Conservation (phyloP, 2,113 vertebrate species). For the Solenodon paradoxus region DNA sequence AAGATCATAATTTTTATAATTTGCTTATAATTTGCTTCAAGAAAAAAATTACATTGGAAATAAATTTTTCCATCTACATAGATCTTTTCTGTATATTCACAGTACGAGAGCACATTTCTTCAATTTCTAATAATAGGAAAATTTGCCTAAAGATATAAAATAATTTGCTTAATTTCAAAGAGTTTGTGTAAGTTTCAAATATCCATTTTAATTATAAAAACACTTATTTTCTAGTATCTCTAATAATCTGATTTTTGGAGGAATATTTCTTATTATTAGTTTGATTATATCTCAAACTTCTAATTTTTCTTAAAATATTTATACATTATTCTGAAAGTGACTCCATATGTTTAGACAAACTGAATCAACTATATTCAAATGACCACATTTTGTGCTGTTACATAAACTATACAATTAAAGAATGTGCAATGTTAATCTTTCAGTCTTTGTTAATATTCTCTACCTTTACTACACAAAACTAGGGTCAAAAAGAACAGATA, state of each 20-base stretch:
- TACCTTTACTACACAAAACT: neutral
- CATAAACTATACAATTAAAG: neutral
- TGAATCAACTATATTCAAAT: neutral
- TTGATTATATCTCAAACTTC: neutral
- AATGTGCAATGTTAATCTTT: neutral
- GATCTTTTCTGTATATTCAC: neutral
- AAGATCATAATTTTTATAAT: neutral
- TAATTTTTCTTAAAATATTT: neutral
- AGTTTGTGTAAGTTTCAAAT: neutral
- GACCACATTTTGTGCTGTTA: neutral
- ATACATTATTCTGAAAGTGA: neutral
- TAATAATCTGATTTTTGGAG: neutral
- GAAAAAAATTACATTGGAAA: neutral
- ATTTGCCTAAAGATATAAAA: neutral
- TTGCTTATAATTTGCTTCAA: neutral
- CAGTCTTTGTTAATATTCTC: neutral
- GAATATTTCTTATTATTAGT: neutral
- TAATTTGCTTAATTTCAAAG: neutral
- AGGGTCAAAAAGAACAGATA: neutral
- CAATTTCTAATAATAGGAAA: too few species aligned
- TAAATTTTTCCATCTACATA: neutral
- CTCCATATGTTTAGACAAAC: neutral
- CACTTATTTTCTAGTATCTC: neutral
- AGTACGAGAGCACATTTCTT: neutral
- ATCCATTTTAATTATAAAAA: neutral